A percentile compares a stretch with the other conserved stretches of the same genome.
Conservation (phyloP, 2,113 vertebrate species). For the Anthoscopus minutus region DNA sequence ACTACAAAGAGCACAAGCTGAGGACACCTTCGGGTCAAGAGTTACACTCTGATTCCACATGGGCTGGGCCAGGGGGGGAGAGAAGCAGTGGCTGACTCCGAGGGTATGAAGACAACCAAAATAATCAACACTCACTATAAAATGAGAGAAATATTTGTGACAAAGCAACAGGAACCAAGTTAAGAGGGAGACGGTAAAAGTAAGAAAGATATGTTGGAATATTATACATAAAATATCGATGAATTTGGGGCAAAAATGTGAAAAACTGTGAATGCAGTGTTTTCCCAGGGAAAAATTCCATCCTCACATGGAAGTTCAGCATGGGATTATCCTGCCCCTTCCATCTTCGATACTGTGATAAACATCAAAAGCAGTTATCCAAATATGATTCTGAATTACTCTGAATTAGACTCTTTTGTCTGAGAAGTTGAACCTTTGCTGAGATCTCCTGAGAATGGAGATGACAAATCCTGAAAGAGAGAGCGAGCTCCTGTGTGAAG, state of each 20-base stretch:
- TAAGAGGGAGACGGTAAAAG: neutral
- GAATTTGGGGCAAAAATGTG: neutral
- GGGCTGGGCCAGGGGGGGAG: neutral
- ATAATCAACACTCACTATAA: neutral
- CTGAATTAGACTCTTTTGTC: neutral
- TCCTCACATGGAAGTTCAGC: neutral
- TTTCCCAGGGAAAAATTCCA: neutral
- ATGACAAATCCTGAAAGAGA: neutral
- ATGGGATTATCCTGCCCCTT: neutral
- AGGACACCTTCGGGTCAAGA: neutral
- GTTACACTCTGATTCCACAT: neutral
- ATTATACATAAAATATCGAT: neutral
- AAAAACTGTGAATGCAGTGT: neutral
- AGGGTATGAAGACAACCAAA: neutral
- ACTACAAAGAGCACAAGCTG: neutral
- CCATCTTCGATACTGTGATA: neutral
- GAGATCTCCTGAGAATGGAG: neutral
- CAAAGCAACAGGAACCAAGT: neutral
- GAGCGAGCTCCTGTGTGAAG: neutral
- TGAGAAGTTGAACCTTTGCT: neutral
- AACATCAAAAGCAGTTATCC: neutral
- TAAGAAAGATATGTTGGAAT: neutral
- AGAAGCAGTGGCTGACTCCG: neutral
- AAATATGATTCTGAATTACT: neutral
- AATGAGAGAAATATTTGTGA: neutral